phyloP scores from a whole-genome alignment of 1,140 invertebrate species.

The Eupeodes corollae region DNA sequence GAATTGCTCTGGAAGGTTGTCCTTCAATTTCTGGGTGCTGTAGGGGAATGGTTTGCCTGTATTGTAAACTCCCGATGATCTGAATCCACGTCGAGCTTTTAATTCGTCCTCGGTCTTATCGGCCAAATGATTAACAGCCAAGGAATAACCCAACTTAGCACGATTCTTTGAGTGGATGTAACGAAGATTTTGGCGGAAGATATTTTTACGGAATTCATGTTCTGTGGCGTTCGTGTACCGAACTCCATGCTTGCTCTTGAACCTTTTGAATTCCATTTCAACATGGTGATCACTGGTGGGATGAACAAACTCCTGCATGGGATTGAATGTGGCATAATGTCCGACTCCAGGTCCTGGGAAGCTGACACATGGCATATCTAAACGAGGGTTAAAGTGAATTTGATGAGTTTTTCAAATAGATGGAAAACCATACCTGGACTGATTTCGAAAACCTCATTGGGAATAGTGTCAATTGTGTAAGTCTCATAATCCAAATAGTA shows the following conservation, averaged over 20 bases:
- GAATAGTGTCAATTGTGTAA: slow-evolving; percentile 56
- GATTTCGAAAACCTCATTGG: slow-evolving; percentile 56
- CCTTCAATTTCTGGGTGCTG: slow-evolving; percentile 21
- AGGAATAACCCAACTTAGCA: slow-evolving; percentile 55
- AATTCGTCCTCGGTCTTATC: slow-evolving; percentile 72
- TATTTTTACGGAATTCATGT: slow-evolving; percentile 57
- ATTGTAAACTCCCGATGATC: slow-evolving; percentile 55
- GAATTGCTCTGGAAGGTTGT: slow-evolving; percentile 52
- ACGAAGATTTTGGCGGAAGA: slow-evolving; percentile 82
- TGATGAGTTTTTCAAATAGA: not conserved
- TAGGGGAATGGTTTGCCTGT: slow-evolving; percentile 69
- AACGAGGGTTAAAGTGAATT: slow-evolving; percentile 8
- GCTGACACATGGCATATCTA: slow-evolving; percentile 59
- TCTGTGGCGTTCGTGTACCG: slow-evolving; percentile 55
- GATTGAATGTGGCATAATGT: slow-evolving; percentile 76
- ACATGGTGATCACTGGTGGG: slow-evolving; percentile 58
- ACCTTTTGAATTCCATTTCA: slow-evolving; percentile 63
- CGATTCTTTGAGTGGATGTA: slow-evolving; percentile 80
- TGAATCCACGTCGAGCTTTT: slow-evolving; percentile 63
- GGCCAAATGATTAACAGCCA: slow-evolving; percentile 80
- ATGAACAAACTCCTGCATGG: slow-evolving; percentile 83
- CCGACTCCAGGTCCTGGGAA: slow-evolving; percentile 80
- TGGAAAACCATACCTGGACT: slow-evolving; percentile 39
- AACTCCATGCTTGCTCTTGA: slow-evolving; percentile 62
- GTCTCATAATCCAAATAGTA: slow-evolving; percentile 79